These are phyloP conservation scores for Gryon sp. DNA, from an alignment of 1,140 invertebrate species.

Conservation along the genomic window DNA sequence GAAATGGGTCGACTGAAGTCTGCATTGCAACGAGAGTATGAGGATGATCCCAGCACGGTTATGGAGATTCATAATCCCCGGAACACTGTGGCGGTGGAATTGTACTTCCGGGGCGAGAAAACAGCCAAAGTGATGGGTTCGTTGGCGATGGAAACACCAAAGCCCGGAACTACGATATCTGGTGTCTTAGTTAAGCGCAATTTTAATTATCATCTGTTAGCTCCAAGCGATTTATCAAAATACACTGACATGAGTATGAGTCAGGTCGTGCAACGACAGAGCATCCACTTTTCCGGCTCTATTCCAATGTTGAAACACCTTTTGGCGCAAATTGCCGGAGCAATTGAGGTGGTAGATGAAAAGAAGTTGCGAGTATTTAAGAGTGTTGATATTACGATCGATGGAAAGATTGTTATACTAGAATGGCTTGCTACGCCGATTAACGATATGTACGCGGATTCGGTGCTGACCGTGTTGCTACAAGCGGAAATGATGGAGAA, in stretches of 20 bases:
- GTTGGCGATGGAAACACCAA: constrained; percentile 90
- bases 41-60: constrained; percentile 91
- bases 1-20: constrained; percentile 98
- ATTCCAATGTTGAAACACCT: constrained; percentile 89
- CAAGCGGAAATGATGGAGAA: constrained; percentile 87
- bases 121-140: constrained; percentile 98
- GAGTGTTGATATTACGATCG: constrained; percentile 90
- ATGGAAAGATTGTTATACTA: constrained; percentile 90
- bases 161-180: constrained; percentile 88
- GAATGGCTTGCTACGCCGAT: constrained; percentile 97
- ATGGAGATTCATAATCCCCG: constrained; percentile 97
- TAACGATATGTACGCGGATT: constrained; percentile 98
- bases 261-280: constrained; percentile 93
- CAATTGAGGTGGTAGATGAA: constrained; percentile 87
- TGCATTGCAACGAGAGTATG: constrained; percentile 96
- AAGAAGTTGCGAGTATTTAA: constrained; percentile 88
- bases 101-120: constrained; percentile 98
- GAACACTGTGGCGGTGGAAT: constrained; percentile 95
- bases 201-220: constrained; percentile 98
- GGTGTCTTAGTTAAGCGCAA: constrained; percentile 98
- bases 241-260: constrained; percentile 98
- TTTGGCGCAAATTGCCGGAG: constrained; percentile 90
- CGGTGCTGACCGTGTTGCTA: constrained; percentile 90
- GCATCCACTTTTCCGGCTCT: constrained; percentile 91
- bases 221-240: constrained; percentile 93